Evolutionary conservation across 2,888 invertebrate genomes (phyloP).

Genomic region (Pyrgus malvae): DNA sequence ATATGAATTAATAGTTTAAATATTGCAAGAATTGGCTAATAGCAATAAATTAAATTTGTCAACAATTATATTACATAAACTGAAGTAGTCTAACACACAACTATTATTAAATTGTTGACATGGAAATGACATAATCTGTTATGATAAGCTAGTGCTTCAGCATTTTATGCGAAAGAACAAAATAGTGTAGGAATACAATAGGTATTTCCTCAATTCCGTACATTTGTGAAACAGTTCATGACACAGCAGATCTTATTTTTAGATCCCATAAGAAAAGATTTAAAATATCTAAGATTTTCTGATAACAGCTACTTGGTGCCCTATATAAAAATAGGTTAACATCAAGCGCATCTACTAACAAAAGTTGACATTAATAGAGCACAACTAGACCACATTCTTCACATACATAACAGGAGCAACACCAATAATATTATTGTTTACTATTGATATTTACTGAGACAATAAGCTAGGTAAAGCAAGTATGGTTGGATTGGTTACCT

Average conservation of each 20-base stretch:
- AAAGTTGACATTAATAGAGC: conserved; percentile 4
- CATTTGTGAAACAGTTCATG: not conserved
- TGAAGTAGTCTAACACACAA: no score
- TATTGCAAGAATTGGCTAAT: no score
- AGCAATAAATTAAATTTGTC: no score
- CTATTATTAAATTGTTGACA: no score
- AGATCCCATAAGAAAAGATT: no score
- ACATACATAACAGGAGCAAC: conserved; percentile 3
- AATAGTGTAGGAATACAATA: no score
- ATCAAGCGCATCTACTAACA: conserved; percentile 18
- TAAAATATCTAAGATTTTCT: no score
- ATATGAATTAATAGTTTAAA: no score
- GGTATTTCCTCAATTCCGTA: not conserved
- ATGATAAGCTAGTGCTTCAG: not conserved
- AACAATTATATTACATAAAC: no score
- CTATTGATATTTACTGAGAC: conserved; percentile 6
- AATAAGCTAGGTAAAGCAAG: not conserved
- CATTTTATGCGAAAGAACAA: no score
- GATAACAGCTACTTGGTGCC: not conserved
- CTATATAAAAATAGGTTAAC: not conserved
- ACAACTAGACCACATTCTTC: conserved; percentile 13
- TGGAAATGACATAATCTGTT: not conserved
- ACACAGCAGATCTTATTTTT: not conserved
- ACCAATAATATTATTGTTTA: conserved; percentile 15
- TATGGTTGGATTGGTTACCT: conserved; percentile 46